phyloP scores from a whole-genome alignment of 2,797 vertebrate species.

The Clarias pachynema region DNA sequence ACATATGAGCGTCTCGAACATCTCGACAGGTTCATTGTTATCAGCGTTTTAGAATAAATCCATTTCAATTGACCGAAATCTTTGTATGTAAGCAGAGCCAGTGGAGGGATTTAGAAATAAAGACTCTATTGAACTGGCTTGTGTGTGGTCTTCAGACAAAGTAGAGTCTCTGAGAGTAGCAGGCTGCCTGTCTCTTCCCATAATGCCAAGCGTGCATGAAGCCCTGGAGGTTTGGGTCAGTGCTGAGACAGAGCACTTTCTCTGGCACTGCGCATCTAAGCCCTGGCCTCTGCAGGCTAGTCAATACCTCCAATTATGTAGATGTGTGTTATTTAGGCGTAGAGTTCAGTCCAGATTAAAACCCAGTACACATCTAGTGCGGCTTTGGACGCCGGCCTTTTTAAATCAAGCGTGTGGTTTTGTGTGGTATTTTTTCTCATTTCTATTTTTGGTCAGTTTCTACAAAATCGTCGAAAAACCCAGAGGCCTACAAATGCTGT shows the following conservation, averaged over 20 bases:
- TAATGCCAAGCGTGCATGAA: slow-evolving; percentile 39
- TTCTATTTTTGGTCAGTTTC: slow-evolving; percentile 48
- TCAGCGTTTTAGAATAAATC: background rate
- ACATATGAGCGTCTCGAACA: background rate
- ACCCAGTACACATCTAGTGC: slow-evolving; percentile 22
- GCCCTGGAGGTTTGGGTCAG: slow-evolving; percentile 46
- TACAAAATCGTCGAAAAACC: slow-evolving; percentile 1
- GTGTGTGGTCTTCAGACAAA: slow-evolving; percentile 44
- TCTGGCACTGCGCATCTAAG: slow-evolving; percentile 23
- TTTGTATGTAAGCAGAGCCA: background rate
- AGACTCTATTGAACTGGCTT: slow-evolving; percentile 19
- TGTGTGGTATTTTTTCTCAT: background rate
- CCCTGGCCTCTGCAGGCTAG: slow-evolving; percentile 28
- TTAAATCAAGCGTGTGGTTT: slow-evolving; percentile 36
- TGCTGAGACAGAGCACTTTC: slow-evolving; percentile 23
- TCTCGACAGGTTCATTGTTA: background rate
- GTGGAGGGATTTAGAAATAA: background rate
- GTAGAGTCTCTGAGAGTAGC: slow-evolving; percentile 34
- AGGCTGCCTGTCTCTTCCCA: slow-evolving; percentile 38
- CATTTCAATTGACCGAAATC: background rate
- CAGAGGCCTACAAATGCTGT: slow-evolving; percentile 1
- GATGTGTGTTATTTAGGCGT: slow-evolving; percentile 43
- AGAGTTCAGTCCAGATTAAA: slow-evolving; percentile 34
- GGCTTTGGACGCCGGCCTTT: background rate
- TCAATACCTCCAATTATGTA: slow-evolving; percentile 54